Conservation (phyloP, 2,113 vertebrate genomes). For the Carassius carassius region DNA sequence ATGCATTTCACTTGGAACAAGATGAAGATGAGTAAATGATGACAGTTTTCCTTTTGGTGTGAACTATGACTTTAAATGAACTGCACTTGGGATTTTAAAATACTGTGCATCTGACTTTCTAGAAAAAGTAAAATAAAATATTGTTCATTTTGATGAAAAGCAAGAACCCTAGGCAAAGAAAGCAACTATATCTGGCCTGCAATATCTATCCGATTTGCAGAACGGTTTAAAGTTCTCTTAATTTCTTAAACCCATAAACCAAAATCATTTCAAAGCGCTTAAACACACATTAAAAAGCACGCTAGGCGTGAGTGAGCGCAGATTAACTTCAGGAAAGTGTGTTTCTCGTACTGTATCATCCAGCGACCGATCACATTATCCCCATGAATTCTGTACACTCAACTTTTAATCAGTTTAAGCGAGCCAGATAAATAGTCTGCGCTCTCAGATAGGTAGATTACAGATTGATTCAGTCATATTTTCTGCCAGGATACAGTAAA, state of each 20-base stretch:
- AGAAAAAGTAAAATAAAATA: neutral
- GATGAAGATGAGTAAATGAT: neutral
- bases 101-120: neutral
- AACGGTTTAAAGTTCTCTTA: neutral
- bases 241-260: constrained; percentile 22
- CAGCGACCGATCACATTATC: neutral
- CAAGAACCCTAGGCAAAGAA: constrained; percentile 4
- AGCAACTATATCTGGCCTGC: neutral
- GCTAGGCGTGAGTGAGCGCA: neutral
- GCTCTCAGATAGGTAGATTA: neutral
- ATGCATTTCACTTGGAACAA: neutral
- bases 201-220: neutral
- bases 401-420: constrained; percentile 19
- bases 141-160: no score
- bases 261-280: constrained; percentile 3
- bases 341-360: constrained; percentile 27
- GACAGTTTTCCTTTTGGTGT: neutral
- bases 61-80: neutral
- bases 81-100: neutral
- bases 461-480: constrained; percentile 4
- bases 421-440: neutral
- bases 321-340: constrained; percentile 18
- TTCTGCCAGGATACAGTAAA: constrained; percentile 18
- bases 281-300: neutral
- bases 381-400: neutral